Evolutionary conservation across 2,888 invertebrate species (phyloP).

Genomic region (Pollenia angustigena): DNA sequence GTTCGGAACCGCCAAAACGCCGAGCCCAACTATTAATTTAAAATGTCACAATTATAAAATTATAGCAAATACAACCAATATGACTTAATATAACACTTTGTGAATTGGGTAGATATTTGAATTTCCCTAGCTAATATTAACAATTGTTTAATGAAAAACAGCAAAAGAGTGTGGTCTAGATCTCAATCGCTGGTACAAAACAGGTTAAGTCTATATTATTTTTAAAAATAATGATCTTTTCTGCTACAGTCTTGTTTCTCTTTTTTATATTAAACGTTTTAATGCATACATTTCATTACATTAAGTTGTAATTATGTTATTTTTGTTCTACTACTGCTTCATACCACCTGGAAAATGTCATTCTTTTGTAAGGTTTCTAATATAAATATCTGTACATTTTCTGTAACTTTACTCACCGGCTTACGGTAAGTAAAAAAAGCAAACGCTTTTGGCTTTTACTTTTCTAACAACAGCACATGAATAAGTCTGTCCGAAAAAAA

Average conservation of each 20-base stretch:
- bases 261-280: constrained; percentile 10
- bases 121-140: too few relatives aligned
- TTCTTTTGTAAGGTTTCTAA: neutral
- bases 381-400: neutral
- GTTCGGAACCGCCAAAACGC: too few relatives aligned
- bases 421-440: neutral
- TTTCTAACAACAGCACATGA: neutral
- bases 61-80: too few relatives aligned
- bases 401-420: neutral
- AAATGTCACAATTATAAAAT: too few relatives aligned
- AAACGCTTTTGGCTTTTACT: neutral
- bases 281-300: constrained; percentile 58
- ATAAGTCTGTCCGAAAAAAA: neutral
- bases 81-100: too few relatives aligned
- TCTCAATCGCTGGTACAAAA: too few relatives aligned
- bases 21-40: too few relatives aligned
- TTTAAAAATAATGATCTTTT: neutral
- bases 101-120: too few relatives aligned
- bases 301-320: constrained; percentile 49
- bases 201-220: too few relatives aligned
- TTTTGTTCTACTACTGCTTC: constrained; percentile 1
- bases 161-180: too few relatives aligned
- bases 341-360: neutral
- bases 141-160: too few relatives aligned
- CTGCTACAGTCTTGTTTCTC: neutral